Base-by-base conservation (phyloP, 1,140 invertebrate genomes). In the Lamellibrachia luymesi region DNA sequence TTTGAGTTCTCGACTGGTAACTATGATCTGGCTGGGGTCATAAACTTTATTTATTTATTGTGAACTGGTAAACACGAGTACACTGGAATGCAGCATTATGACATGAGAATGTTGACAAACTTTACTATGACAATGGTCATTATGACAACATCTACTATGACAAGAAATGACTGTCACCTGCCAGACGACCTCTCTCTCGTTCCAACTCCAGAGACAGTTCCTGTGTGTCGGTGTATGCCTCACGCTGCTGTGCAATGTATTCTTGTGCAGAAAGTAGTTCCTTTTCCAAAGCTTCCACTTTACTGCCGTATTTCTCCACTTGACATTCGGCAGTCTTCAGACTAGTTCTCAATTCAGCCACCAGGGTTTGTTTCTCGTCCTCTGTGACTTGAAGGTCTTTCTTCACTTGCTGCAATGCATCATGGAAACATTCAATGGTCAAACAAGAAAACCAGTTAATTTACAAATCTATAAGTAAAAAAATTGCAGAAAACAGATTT, bases 171-270 rank as follows among this genome's bases (percentile, higher is more conserved):
- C 17, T 80, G 64, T 80, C 93, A 96, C 96, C 96, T 94, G 95
- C 94, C n/a, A 96, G 94, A 94, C 96, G 95, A 52, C 96, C 96
- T 90, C 95, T 95, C 93, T 96, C 96, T 94, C 95, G 96, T 93
- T 97, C 96, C 52, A 97, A 93, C 51, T 96, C 95, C 49, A 97
- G 92, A 6, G 95, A 93, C 50, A 96, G 93, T 56, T 95, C 93
- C 93, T 95, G 94, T 93, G 94, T 96, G 90, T 94, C 93, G 25
- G 64, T 22, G 17, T 80, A 80, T 22, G 64, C 17, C 2, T 90
- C 92, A 50, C 27, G 56, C 50, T 80, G 51, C 56, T 93, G 50
- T 2, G 10, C 52, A 25, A 93, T 90, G 52, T 92, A 93, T 38
- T 91, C 89, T 51, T 51, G 50, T 2, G 89, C 50, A 38, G 25